Conservation (phyloP, 1,140 invertebrate species). For the Panagrolaimus sp. region DNA sequence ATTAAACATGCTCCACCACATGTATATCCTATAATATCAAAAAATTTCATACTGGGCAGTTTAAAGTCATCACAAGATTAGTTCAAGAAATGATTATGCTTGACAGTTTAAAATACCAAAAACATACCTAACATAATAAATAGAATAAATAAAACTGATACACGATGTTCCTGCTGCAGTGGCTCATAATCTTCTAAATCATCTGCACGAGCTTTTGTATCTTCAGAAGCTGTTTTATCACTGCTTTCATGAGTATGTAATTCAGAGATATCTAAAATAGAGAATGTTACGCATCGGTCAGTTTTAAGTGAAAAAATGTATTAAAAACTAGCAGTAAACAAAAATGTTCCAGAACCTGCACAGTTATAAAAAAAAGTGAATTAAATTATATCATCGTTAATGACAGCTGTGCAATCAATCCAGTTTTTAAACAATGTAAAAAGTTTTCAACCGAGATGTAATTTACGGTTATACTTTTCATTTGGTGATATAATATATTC, state of each 20-base stretch:
- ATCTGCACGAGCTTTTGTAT: constrained; percentile 49
- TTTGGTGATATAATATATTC: too few relatives aligned
- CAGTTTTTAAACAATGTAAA: too few relatives aligned
- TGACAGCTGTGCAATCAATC: too few relatives aligned
- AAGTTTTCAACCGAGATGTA: too few relatives aligned
- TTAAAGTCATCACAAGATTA: too few relatives aligned
- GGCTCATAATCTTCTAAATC: constrained; percentile 31
- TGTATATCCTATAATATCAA: constrained; percentile 52
- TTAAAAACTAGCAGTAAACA: too few relatives aligned
- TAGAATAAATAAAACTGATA: constrained; percentile 57
- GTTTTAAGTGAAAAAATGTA: too few relatives aligned
- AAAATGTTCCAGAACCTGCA: constrained; percentile 11
- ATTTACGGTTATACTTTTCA: too few relatives aligned
- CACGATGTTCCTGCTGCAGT: constrained; percentile 45
- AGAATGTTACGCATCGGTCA: not conserved
- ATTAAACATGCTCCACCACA: constrained; percentile 57
- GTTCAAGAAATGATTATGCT: not conserved
- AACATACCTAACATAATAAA: constrained; percentile 55
- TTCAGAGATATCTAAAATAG: constrained; percentile 51
- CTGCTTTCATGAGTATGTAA: constrained; percentile 51
- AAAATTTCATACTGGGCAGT: not conserved
- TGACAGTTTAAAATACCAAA: not conserved
- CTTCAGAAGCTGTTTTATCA: constrained; percentile 40
- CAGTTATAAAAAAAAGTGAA: too few relatives aligned
- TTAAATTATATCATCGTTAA: too few relatives aligned